Evolutionary conservation across 2,797 vertebrate species (phyloP).

Genomic region (Tenualosa thibaudeaui): DNA sequence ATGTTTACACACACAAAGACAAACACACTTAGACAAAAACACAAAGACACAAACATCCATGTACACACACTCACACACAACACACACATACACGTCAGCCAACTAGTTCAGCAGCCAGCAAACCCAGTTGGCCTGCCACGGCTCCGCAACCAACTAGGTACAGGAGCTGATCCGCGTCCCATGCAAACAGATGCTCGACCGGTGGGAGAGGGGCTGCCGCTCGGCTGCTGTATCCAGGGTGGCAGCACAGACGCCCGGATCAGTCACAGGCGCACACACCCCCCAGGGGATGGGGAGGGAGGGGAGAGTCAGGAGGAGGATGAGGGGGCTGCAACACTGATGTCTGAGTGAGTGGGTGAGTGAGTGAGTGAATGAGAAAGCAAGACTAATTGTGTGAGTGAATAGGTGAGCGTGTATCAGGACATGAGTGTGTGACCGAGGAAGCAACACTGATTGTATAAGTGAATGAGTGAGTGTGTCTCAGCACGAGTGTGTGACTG

Average conservation of each 20-base stretch:
- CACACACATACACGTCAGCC: neutral
- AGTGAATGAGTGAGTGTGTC: neutral
- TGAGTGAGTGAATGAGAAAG: neutral
- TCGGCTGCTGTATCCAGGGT: neutral
- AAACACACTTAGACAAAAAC: neutral
- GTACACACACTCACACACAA: neutral
- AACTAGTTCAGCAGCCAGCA: neutral
- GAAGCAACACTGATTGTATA: neutral
- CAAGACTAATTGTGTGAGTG: neutral
- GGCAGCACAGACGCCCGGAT: neutral
- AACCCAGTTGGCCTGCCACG: constrained; percentile 13
- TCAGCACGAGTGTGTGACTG: neutral
- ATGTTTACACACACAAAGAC: neutral
- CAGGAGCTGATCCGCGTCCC: constrained; percentile 63
- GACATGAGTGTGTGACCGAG: neutral
- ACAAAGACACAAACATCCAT: neutral
- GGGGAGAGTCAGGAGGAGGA: neutral
- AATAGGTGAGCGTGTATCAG: neutral
- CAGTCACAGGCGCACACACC: no score
- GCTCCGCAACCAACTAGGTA: constrained; percentile 56
- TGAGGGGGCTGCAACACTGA: neutral
- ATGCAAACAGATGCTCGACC: constrained; percentile 65
- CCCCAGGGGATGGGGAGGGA: no score
- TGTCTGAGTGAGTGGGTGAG: neutral
- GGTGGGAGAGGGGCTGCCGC: constrained; percentile 58